Percentiles rank a stretch among this genome's conserved stretches.
phyloP scores from a whole-genome alignment of 1,140 invertebrate genomes.

The Drosophila elegans region DNA sequence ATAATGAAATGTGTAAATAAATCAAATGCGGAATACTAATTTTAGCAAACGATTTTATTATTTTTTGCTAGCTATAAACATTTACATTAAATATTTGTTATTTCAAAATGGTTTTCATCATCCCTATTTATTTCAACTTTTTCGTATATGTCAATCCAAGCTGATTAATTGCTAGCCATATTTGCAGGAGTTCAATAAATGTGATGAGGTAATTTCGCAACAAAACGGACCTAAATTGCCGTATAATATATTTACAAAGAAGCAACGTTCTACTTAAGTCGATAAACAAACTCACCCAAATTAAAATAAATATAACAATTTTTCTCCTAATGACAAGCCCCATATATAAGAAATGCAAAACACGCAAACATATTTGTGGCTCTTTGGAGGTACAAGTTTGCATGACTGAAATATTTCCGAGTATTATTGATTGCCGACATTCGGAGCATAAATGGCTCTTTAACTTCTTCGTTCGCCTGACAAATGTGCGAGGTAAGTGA shows the following conservation, averaged over 20 bases:
- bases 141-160: not conserved
- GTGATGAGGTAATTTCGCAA: conserved; percentile 6
- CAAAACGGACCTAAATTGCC: conserved; percentile 5
- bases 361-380: conserved; percentile 68
- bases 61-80: no score
- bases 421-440: conserved; percentile 75
- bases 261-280: no score
- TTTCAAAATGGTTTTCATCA: not conserved
- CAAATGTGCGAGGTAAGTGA: conserved; percentile 62
- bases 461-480: conserved; percentile 47
- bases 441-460: conserved; percentile 62
- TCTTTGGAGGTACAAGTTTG: conserved; percentile 57
- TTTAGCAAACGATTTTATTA: not conserved
- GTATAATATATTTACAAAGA: conserved; percentile 14
- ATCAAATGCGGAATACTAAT: not conserved
- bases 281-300: conserved; percentile 56
- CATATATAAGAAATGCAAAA: conserved; percentile 65
- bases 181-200: not conserved
- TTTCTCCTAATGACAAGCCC: conserved; percentile 69
- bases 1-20: not conserved
- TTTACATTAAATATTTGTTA: no score
- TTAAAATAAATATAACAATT: conserved; percentile 79
- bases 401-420: conserved; percentile 67
- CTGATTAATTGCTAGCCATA: not conserved
- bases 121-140: conserved; percentile 5